Conservation (phyloP, 2,888 invertebrate species). For the Abrostola triplasia region DNA sequence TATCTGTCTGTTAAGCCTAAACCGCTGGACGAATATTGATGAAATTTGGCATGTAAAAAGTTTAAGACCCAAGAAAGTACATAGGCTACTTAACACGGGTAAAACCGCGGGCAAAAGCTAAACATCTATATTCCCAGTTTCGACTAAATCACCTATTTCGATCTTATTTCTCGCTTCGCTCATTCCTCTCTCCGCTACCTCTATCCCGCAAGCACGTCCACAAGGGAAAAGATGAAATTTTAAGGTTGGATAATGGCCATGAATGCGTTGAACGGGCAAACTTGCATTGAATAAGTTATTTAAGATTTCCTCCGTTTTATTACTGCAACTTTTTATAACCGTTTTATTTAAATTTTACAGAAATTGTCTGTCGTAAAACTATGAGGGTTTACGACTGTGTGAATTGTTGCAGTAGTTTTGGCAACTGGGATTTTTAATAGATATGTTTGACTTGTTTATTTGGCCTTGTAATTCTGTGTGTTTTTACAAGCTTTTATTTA, state of each 20-base stretch:
- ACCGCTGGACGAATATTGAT: too few species aligned
- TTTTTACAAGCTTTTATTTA: not conserved
- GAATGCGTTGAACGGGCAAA: slow-evolving; percentile 51
- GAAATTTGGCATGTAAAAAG: too few species aligned
- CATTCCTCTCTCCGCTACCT: slow-evolving; percentile 11
- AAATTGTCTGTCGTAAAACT: slow-evolving; percentile 12
- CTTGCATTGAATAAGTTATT: slow-evolving; percentile 62
- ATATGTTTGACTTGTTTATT: not conserved
- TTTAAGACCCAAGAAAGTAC: too few species aligned
- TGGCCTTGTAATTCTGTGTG: not conserved
- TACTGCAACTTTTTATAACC: slow-evolving; percentile 40
- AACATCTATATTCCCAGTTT: too few species aligned
- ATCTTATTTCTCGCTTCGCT: not conserved
- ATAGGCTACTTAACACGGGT: too few species aligned
- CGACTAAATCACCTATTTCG: not conserved
- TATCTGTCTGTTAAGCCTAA: too few species aligned
- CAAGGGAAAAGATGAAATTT: slow-evolving; percentile 53
- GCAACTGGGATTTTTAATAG: not conserved
- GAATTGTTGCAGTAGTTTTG: not conserved
- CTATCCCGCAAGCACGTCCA: slow-evolving; percentile 2
- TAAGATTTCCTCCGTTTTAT: slow-evolving; percentile 50
- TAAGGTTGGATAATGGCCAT: slow-evolving; percentile 56
- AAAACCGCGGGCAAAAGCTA: too few species aligned
- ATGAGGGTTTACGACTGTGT: slow-evolving; percentile 1
- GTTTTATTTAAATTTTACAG: slow-evolving; percentile 40